Percentiles rank a stretch among this genome's conserved stretches.
Conservation (phyloP, 2,888 invertebrate genomes). For the Eupithecia subfuscata region DNA sequence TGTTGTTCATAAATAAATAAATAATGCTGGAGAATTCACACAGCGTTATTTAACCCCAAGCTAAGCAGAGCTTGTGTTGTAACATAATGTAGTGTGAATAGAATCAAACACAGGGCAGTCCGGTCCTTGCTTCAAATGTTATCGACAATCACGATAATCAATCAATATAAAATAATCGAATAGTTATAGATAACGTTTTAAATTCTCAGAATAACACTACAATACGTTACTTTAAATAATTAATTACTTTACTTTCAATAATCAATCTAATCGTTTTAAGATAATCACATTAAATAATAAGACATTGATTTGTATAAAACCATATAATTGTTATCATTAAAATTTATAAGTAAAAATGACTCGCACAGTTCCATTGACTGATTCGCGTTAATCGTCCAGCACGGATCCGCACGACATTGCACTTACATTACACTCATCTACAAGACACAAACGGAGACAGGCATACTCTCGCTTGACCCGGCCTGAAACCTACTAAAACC, state of each 20-base stretch:
- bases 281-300: constrained; percentile 37
- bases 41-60: too few species aligned
- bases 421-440: constrained; percentile 20
- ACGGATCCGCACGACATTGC: not conserved
- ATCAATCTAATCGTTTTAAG: not conserved
- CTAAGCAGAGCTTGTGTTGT: too few species aligned
- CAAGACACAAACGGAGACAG: constrained; percentile 30
- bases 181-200: constrained; percentile 3
- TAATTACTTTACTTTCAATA: too few species aligned
- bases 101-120: not conserved
- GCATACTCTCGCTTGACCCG: constrained; percentile 19
- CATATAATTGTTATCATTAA: constrained; percentile 79
- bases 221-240: not conserved
- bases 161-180: not conserved
- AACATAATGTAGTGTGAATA: not conserved
- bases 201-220: constrained; percentile 9
- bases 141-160: constrained; percentile 5
- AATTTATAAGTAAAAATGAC: constrained; percentile 77
- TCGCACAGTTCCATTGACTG: constrained; percentile 64
- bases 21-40: too few species aligned
- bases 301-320: constrained; percentile 71
- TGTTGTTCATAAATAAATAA: too few species aligned
- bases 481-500: not conserved
- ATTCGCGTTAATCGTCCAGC: constrained; percentile 39
- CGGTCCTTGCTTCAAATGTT: not conserved